These are phyloP conservation scores for Pogonomyrmex californicus DNA, from an alignment of 1,140 invertebrate genomes.

Conservation along the genomic window DNA sequence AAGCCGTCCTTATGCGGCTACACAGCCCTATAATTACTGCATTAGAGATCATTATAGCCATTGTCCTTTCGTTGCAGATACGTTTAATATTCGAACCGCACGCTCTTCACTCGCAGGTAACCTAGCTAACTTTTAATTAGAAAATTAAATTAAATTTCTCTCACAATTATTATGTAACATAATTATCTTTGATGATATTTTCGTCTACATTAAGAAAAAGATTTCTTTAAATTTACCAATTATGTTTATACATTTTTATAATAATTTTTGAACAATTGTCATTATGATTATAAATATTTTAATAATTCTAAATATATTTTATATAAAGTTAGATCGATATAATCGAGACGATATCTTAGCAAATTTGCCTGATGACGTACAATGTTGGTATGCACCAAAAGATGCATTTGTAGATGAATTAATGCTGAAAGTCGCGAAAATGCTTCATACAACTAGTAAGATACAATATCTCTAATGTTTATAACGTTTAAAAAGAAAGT, in stretches of 20 bases:
- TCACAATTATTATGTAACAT: neutral
- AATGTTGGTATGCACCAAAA: constrained; percentile 69
- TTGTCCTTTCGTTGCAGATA: constrained; percentile 71
- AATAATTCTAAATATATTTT: neutral
- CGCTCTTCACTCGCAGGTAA: constrained; percentile 50
- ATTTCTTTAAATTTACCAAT: no score
- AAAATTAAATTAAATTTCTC: constrained; percentile 5
- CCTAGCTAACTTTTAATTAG: neutral
- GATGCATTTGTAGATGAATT: constrained; percentile 62
- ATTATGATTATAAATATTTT: neutral
- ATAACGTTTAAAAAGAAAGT: neutral
- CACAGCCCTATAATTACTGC: constrained; percentile 49
- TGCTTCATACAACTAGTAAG: constrained; percentile 64
- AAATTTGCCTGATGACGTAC: constrained; percentile 52
- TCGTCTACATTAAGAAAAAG: neutral
- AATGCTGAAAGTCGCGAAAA: constrained; percentile 58
- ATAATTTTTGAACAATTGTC: neutral
- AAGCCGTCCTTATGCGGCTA: constrained; percentile 70
- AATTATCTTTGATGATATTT: constrained; percentile 5
- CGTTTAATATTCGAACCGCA: constrained; percentile 72
- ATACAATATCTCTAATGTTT: neutral
- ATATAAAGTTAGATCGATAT: constrained; percentile 56
- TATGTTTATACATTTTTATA: neutral
- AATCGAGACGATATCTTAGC: constrained; percentile 45
- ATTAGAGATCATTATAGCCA: constrained; percentile 70